Evolutionary conservation across 2,888 invertebrate species (phyloP).

Genomic region (Pristionchus mayeri): DNA sequence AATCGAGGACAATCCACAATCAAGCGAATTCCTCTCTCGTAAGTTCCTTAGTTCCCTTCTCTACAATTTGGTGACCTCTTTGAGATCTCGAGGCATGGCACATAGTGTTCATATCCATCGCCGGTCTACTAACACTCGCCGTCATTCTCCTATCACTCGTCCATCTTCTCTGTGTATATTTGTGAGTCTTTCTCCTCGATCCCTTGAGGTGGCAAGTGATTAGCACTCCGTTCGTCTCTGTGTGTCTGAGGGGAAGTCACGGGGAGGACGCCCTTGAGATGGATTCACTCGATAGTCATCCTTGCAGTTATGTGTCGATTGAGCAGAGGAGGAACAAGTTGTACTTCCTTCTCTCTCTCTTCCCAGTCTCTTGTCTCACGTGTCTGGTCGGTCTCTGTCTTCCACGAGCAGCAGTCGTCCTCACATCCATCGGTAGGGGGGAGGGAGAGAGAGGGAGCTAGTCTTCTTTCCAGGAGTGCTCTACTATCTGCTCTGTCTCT

Average conservation of each 20-base stretch:
- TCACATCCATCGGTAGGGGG: conserved; percentile 55
- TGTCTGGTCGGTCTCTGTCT: conserved; percentile 72
- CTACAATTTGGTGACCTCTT: background rate
- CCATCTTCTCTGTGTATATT: conserved; percentile 45
- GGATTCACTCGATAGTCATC: background rate
- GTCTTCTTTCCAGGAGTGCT: conserved; percentile 60
- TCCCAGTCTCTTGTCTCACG: conserved; percentile 72
- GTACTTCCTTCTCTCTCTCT: conserved; percentile 71
- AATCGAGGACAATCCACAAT: conserved; percentile 60
- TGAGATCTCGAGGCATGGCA: conserved; percentile 66
- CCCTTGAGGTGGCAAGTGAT: background rate
- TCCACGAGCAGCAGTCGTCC: conserved; percentile 70
- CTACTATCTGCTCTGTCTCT: conserved; percentile 74
- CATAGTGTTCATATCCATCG: conserved; percentile 66
- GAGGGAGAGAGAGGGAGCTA: background rate
- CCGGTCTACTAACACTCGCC: conserved; percentile 58
- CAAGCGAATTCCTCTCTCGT: conserved; percentile 61
- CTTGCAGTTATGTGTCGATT: conserved; percentile 65
- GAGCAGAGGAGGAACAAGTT: conserved; percentile 73
- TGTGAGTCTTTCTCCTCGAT: conserved; percentile 46
- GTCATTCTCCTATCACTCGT: conserved; percentile 42
- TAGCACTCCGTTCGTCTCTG: background rate
- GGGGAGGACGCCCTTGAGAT: background rate
- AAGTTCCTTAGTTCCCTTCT: conserved; percentile 42
- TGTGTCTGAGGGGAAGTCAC: background rate